A percentile compares a stretch with the other conserved stretches of the same genome.
Evolutionary conservation across 2,888 invertebrate genomes (phyloP).

Genomic region (Eustalomyia histrio): DNA sequence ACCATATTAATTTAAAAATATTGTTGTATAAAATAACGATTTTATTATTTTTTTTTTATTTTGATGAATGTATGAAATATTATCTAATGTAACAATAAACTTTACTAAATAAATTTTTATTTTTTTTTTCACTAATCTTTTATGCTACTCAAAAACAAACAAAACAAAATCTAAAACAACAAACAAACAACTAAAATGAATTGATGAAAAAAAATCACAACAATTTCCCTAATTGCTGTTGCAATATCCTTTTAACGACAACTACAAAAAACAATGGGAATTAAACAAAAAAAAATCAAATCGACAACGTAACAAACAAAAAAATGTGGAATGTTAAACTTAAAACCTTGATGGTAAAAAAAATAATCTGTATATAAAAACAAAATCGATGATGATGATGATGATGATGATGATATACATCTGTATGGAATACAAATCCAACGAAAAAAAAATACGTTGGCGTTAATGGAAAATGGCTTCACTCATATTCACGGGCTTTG

Average conservation of each 20-base stretch:
- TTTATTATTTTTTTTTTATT: slow-evolving; percentile 32
- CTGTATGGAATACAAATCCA: slow-evolving; percentile 13
- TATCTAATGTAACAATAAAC: slow-evolving; percentile 29
- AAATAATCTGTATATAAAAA: slow-evolving; percentile 60
- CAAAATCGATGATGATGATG: slow-evolving; percentile 52
- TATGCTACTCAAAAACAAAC: background rate
- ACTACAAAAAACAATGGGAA: slow-evolving; percentile 33
- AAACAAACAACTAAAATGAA: slow-evolving; percentile 54
- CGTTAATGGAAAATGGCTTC: slow-evolving; percentile 74
- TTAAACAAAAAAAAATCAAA: background rate
- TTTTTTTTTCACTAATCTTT: slow-evolving; percentile 35
- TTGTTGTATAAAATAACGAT: slow-evolving; percentile 16
- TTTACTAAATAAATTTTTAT: slow-evolving; percentile 51
- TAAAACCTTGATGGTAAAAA: slow-evolving; percentile 45
- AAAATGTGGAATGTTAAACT: slow-evolving; percentile 39
- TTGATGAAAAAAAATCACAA: slow-evolving; percentile 67
- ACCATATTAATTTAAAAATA: slow-evolving; percentile 38
- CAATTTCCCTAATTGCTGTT: slow-evolving; percentile 75
- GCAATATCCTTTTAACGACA: slow-evolving; percentile 72
- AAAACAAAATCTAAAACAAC: slow-evolving; percentile 36
- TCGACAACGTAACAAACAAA: slow-evolving; percentile 36
- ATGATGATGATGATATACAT: slow-evolving; percentile 35
- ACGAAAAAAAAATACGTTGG: slow-evolving; percentile 45
- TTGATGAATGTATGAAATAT: slow-evolving; percentile 45
- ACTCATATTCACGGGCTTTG: slow-evolving; percentile 70